A percentile compares a stretch with the other conserved stretches of the same genome.
Conservation (phyloP, 2,888 invertebrate genomes). For the Lepeophtheirus nordmannii region DNA sequence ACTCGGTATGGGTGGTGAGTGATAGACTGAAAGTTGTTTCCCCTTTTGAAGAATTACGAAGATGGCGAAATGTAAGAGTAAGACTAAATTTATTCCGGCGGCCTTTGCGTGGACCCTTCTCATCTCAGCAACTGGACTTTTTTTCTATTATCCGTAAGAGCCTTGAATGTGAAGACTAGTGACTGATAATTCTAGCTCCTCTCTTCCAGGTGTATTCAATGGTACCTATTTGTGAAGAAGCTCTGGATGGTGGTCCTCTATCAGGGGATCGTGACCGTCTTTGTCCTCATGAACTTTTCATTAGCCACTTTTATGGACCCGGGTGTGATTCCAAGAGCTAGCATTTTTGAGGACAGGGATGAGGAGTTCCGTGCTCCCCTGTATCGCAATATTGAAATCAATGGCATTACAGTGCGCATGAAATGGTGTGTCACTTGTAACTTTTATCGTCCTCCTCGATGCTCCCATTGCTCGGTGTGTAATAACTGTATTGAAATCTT, state of each 20-base stretch:
- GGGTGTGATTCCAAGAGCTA: slow-evolving; percentile 96
- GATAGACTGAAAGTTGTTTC: no score
- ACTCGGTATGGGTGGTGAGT: no score
- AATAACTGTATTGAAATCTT: slow-evolving; percentile 99
- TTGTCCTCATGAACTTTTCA: slow-evolving; percentile 95
- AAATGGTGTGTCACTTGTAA: slow-evolving; percentile 99
- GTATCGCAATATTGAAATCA: slow-evolving; percentile 93
- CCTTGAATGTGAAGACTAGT: slow-evolving; percentile 30
- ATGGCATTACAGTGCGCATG: slow-evolving; percentile 96
- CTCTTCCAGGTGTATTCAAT: slow-evolving; percentile 18
- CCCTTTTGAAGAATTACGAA: no score
- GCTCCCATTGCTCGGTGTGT: slow-evolving; percentile 97
- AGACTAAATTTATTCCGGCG: slow-evolving; percentile 92
- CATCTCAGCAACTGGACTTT: slow-evolving; percentile 76
- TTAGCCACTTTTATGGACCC: slow-evolving; percentile 99
- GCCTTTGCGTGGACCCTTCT: slow-evolving; percentile 94
- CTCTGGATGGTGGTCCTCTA: slow-evolving; percentile 14
- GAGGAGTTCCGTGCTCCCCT: slow-evolving; percentile 92
- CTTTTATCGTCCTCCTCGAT: slow-evolving; percentile 96
- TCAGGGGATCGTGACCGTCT: slow-evolving; percentile 86
- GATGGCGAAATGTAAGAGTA: slow-evolving; percentile 92
- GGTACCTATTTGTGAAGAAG: slow-evolving; percentile 12
- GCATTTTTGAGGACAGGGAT: slow-evolving; percentile 89
- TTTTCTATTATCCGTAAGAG: slow-evolving; percentile 97
- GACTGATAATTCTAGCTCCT: neutral